Evolutionary conservation across 2,797 vertebrate genomes (phyloP).

Genomic region (Parambassis ranga): DNA sequence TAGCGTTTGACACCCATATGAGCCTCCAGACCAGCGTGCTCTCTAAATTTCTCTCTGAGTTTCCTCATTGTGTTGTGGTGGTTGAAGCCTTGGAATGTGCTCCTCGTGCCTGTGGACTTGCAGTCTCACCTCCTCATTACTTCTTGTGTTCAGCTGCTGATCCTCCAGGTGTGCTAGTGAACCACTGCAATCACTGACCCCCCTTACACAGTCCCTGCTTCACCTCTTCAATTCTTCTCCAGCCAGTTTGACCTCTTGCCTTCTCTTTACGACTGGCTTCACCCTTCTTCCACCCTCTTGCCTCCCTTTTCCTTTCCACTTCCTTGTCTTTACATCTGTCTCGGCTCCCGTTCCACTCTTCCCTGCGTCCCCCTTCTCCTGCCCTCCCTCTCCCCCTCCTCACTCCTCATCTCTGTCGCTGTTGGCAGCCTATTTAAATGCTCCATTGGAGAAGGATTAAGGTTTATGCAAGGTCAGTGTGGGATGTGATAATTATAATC

Average conservation of each 20-base stretch:
- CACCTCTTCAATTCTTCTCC: neutral
- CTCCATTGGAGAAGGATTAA: constrained; percentile 99
- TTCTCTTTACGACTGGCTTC: neutral
- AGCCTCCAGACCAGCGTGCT: no score
- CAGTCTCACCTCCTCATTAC: constrained; percentile 37
- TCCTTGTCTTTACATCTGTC: constrained; percentile 45
- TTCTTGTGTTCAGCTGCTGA: constrained; percentile 74
- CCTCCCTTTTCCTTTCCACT: constrained; percentile 2
- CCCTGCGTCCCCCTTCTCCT: constrained; percentile 18
- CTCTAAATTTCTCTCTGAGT: no score
- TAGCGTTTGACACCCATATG: no score
- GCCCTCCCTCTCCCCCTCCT: constrained; percentile 14
- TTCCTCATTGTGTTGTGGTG: no score
- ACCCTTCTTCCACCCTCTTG: neutral
- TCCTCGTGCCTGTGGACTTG: neutral
- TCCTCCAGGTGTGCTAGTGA: constrained; percentile 63
- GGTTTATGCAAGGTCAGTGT: constrained; percentile 99
- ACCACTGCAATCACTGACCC: neutral
- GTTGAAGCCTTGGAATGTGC: no score
- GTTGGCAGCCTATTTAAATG: constrained; percentile 97
- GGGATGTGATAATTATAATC: constrained; percentile 99
- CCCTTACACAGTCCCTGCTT: neutral
- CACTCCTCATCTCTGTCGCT: constrained; percentile 70
- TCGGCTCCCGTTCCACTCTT: constrained; percentile 30
- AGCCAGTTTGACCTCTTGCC: neutral